Percentiles rank a stretch among this genome's conserved stretches.
Conservation (phyloP, 2,797 vertebrate genomes). For the Galago senegalensis region DNA sequence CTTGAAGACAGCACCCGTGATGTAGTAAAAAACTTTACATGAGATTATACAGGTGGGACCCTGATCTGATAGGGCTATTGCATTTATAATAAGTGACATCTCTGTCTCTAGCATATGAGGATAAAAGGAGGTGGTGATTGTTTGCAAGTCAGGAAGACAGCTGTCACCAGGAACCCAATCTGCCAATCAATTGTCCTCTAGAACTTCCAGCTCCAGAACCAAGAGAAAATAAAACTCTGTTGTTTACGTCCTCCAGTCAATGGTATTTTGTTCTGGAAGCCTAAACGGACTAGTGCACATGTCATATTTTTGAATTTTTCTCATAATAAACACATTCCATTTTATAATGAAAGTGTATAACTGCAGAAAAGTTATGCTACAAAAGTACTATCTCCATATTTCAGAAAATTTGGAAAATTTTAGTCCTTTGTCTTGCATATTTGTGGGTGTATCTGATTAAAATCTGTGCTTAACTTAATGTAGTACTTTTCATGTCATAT, state of each 20-base stretch:
- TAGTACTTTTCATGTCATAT: background rate
- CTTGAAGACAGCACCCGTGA: background rate
- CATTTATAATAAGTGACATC: background rate
- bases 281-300: background rate
- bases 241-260: background rate
- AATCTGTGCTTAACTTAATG: background rate
- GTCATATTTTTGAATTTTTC: background rate
- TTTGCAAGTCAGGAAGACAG: background rate
- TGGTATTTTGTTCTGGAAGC: background rate
- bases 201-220: background rate
- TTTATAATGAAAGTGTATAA: constrained; percentile 27
- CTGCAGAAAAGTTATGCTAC: background rate
- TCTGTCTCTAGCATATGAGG: background rate
- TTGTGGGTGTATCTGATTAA: background rate
- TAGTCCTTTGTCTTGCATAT: background rate
- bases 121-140: background rate
- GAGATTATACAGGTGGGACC: background rate
- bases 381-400: background rate
- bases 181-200: background rate
- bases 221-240: background rate
- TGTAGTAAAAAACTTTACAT: background rate
- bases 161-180: background rate
- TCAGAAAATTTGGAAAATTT: background rate
- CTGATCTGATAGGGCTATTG: background rate
- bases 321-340: background rate